Base-by-base conservation (phyloP, 2,888 invertebrate genomes). In the Lycophotia porphyrea region DNA sequence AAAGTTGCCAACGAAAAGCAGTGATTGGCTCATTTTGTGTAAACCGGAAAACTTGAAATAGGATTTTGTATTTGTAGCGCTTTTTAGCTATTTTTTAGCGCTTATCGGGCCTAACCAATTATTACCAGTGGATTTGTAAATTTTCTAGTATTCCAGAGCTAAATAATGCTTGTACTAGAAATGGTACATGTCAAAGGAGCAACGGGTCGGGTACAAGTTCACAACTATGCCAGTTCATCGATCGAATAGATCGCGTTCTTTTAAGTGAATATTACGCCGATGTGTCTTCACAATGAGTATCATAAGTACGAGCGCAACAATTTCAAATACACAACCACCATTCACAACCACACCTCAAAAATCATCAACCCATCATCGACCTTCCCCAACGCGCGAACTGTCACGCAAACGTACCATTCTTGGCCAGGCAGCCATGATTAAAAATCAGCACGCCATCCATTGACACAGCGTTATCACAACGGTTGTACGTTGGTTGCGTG, bases 361-460 rank as follows among this genome's bases (percentile, higher is more conserved):
- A 87, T 86, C 84, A 85, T 83, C 82, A 74, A 18, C 64, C 73
- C 78, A 83, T 84, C 84, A 82, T 85, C 85, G 90, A 92, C 91
- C 91, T 91, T 87, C 80, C 90, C 81, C 89, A 91, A 91, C 89
- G 66, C 88, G 84, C 81, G 63, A 80, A 82, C 84, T 86, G 88
- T 91, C 94, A 94, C 94, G 94, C 94, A 84, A 94, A 89, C 90
- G 91, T 92, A 92, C 93, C 93, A 92, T 93, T 91, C 88, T 87
- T 89, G 85, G 82, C 88, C 92, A 71, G 39, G 75, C 71, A 79
- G 68, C 81, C 83, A 92, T 93, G 94, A 94, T 94, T 94, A 93
- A 93, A 92, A 93, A 94, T 93, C 93, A 92, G 91, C 92, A 96
- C 96, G 96, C 96, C 85, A 96, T 93, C 92, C 96, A 96, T 96